Evolutionary conservation across 2,797 vertebrate genomes (phyloP), one percentile per base, ranked within the genome.

Genomic region (Merluccius polli): DNA sequence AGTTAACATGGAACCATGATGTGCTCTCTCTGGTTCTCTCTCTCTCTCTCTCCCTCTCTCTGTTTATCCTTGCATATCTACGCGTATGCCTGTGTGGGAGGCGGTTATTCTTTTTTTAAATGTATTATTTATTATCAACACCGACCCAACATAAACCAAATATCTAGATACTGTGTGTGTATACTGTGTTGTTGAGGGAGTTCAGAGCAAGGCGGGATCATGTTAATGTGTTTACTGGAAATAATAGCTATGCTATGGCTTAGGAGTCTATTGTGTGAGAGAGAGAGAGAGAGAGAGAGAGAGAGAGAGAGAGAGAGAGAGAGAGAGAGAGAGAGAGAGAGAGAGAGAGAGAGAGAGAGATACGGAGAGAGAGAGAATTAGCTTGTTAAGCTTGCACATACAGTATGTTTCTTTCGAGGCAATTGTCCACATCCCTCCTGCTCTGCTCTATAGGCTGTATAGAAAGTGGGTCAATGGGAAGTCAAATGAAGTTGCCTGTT

Each of bases 401-500:
- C 59, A 65, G 69, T 65, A 27, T 77, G 33, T 29, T 33, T 80
- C 68, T 48, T 35, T 79, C 65, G 65, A 74, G 52, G 29, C 71
- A 74, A 81, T n/a, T 86, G 81, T 85, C 88, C 84, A 81, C 81
- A 80, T 79, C 84, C 84, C 75, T 48, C 68, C 84, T 78, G 81
- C 74, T 65, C 78, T 84, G 79, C 84, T 86, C 90, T 84, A 90
- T 89, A 86, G 88, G 88, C 85, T 82, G 79, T 70, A n/a, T n/a
- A 81, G 80, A 85, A 94, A 93, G 86, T 94, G 91, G 93, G 94
- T 94, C 94, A 92, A 83, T 90, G 78, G 86, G 89, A 93, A 93
- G 92, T 93, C 92, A 93, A 90, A 93, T 93, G 90, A 91, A 91
- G 92, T 89, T 92, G 91, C 81, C 92, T 93, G 84, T 91, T 92